These are phyloP conservation scores for Cheiracanthium punctorium DNA, from an alignment of 2,888 invertebrate genomes.

Conservation along the genomic window DNA sequence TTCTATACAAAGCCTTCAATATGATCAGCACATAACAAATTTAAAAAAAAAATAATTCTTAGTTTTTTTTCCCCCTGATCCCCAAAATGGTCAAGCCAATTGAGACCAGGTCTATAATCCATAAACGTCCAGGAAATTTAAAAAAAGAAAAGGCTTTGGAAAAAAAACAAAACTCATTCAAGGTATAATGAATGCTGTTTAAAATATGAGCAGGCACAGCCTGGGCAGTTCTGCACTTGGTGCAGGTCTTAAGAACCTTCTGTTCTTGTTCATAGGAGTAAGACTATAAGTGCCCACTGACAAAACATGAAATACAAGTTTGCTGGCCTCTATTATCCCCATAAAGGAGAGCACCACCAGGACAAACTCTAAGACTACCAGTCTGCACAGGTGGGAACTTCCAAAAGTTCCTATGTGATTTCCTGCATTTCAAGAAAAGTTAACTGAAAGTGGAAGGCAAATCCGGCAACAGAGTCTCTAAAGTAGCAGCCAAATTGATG, in stretches of 20 bases:
- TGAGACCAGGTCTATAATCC: neutral
- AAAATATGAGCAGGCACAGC: neutral
- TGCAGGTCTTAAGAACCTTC: neutral
- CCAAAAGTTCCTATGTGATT: neutral
- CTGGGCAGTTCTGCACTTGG: neutral
- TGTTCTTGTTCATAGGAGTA: neutral
- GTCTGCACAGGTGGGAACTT: neutral
- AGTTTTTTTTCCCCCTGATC: too few species aligned
- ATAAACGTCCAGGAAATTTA: neutral
- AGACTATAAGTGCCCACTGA: neutral
- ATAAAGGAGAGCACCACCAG: neutral
- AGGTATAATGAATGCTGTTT: neutral
- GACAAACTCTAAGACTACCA: neutral
- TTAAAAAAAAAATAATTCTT: too few species aligned
- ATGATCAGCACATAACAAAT: too few species aligned
- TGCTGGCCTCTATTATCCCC: too few species aligned
- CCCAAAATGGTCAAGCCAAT: too few species aligned
- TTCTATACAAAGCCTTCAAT: too few species aligned
- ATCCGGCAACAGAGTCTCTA: neutral
- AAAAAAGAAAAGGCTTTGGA: neutral
- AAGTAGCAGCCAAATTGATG: neutral
- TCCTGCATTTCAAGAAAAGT: neutral
- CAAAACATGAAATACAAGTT: neutral
- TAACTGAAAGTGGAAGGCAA: neutral
- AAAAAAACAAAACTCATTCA: neutral